A percentile compares a stretch with the other conserved stretches of the same genome.
Evolutionary conservation across 2,113 vertebrate genomes (phyloP).

Genomic region (Trochalopteron elliotii): DNA sequence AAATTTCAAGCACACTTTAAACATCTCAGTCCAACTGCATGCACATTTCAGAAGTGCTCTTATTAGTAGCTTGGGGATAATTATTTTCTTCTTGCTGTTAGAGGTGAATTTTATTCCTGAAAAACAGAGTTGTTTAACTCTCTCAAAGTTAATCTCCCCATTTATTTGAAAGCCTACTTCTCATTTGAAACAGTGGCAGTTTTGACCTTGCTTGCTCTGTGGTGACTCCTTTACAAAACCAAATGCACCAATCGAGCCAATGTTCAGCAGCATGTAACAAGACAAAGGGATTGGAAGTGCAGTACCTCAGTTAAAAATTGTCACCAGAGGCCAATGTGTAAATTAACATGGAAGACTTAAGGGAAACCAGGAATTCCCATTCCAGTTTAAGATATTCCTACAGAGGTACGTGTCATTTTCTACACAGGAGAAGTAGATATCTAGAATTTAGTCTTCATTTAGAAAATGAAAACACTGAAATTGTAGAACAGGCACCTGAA

Average conservation of each 20-base stretch:
- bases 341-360: background rate
- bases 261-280: background rate
- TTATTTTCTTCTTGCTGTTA: background rate
- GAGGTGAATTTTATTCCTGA: background rate
- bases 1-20: slow-evolving; percentile 1
- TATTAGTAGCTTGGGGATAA: background rate
- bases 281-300: background rate
- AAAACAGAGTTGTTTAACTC: background rate
- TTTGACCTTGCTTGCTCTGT: background rate
- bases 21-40: background rate
- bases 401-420: background rate
- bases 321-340: background rate
- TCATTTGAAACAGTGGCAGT: background rate
- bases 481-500: background rate
- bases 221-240: background rate
- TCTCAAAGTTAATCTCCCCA: background rate
- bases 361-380: background rate
- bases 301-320: background rate
- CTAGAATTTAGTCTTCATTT: background rate
- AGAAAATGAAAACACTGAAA: background rate
- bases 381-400: background rate
- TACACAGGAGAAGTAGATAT: background rate
- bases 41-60: background rate
- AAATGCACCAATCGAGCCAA: background rate
- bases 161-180: background rate